Evolutionary conservation across 1,140 invertebrate genomes (phyloP).

Genomic region (Phymastichus coffea): DNA sequence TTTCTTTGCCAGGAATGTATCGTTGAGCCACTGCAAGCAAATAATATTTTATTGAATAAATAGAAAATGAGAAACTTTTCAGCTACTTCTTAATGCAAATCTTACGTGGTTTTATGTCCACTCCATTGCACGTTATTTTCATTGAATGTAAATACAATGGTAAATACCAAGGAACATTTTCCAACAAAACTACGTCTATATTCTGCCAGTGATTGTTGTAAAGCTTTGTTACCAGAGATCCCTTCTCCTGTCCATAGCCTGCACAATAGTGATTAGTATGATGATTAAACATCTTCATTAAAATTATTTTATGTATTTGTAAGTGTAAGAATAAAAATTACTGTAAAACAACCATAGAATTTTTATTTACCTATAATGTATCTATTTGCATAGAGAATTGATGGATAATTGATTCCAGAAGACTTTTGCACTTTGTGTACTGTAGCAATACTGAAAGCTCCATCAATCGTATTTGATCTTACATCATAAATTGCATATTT

Average conservation of each 20-base stretch:
- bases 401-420: constrained; percentile 62
- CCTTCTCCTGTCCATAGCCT: constrained; percentile 80
- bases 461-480: constrained; percentile 48
- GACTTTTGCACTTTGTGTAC: constrained; percentile 51
- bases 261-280: constrained; percentile 21
- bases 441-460: constrained; percentile 71
- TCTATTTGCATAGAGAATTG: constrained; percentile 74
- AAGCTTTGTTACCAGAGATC: constrained; percentile 80
- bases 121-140: constrained; percentile 63
- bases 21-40: constrained; percentile 55
- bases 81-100: not conserved
- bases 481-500: constrained; percentile 72
- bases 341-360: constrained; percentile 8
- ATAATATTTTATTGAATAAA: constrained; percentile 1
- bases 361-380: constrained; percentile 70
- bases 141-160: constrained; percentile 90
- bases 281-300: not conserved
- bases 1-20: constrained; percentile 81
- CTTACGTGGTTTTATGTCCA: constrained; percentile 64
- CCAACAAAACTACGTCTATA: constrained; percentile 70
- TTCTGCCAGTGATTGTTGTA: constrained; percentile 74
- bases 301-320: not conserved
- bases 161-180: constrained; percentile 93
- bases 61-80: constrained; percentile 10
- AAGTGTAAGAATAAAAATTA: not conserved